Conservation (phyloP, 2,797 vertebrate species). For the Onychomys arenicola region DNA sequence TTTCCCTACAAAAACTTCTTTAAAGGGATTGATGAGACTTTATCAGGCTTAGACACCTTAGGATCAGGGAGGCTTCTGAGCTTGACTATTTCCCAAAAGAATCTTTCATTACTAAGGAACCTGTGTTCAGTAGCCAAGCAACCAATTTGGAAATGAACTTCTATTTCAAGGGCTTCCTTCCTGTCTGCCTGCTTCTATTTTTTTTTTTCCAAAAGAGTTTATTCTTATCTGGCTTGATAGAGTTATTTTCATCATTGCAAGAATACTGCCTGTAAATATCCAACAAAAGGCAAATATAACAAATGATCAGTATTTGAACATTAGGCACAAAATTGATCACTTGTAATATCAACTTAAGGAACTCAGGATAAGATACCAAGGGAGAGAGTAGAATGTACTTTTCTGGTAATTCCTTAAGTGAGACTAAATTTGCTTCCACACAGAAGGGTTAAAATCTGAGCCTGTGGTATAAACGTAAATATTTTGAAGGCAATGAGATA, state of each 20-base stretch:
- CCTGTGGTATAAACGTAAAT: not conserved
- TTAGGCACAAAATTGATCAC: not conserved
- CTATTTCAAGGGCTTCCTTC: conserved; percentile 11
- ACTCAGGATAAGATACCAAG: not conserved
- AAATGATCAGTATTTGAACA: not conserved
- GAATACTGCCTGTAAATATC: not conserved
- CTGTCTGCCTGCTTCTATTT: not conserved
- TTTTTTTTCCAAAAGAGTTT: not conserved
- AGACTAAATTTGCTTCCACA: not conserved
- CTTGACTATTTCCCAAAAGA: conserved; percentile 9
- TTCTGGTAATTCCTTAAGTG: not conserved
- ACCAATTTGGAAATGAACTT: conserved; percentile 28
- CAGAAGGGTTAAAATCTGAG: not conserved
- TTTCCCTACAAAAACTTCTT: not conserved
- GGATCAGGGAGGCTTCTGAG: conserved; percentile 28
- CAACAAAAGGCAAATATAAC: not conserved
- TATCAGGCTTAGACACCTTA: not conserved
- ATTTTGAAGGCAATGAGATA: not conserved
- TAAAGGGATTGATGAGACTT: not conserved
- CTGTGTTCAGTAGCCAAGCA: not conserved
- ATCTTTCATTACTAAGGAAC: not conserved
- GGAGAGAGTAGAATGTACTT: not conserved
- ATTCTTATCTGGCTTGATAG: conserved; percentile 32
- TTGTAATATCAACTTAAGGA: conserved; percentile 20
- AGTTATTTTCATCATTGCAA: not conserved